Base-by-base conservation (phyloP, 1,140 invertebrate species). In the Geopemphigus sp. region DNA sequence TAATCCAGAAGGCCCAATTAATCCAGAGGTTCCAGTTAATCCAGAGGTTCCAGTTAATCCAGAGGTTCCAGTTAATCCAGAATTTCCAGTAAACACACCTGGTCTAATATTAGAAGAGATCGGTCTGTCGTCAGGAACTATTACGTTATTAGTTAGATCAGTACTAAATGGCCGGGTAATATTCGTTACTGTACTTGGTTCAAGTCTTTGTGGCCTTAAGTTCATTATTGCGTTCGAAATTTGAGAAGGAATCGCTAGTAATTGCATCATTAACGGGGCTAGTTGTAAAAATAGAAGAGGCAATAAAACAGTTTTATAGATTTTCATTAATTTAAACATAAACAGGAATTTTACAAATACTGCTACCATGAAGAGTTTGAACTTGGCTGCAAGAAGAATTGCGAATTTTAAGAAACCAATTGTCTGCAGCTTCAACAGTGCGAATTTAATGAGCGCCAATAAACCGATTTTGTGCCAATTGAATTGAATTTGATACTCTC, bases 351-450 rank as follows among this genome's bases (percentile, higher is more conserved):
- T 59, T 24, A 59, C 1, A 5, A 59, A 59, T 6, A 59, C 57
- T 12, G 22, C 24, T 15, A 14, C 15, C 57, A 59, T 59, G 1
- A 15, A 59, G 5, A 82, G 10, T 54, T 80, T 80, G n/a, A 82
- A 32, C 56, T 81, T 82, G n/a, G 81, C 29, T 17, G 70, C 32
- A 24, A 82, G 17, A 15, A 82, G 15, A 14, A 81, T 66, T 22
- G 78, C 15, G 0, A 70, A 14, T 32, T 82, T 81, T 32, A 82
- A 26, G 12, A 82, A 59, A 47, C 78, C 80, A 32, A 82, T 74
- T 6, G 59, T 17, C 32, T 76, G 50, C 5, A 82, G 39, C 22
- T 82, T 82, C 1, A 66, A 19, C 17, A 82, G 14, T 19, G 70
- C 50, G 12, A 81, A 53, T 76, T 82, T 82, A 5, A 82, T n/a